Evolutionary conservation across 2,888 invertebrate species (phyloP), one percentile per base, ranked within the genome.

Genomic region (Drosophila infuscata): DNA sequence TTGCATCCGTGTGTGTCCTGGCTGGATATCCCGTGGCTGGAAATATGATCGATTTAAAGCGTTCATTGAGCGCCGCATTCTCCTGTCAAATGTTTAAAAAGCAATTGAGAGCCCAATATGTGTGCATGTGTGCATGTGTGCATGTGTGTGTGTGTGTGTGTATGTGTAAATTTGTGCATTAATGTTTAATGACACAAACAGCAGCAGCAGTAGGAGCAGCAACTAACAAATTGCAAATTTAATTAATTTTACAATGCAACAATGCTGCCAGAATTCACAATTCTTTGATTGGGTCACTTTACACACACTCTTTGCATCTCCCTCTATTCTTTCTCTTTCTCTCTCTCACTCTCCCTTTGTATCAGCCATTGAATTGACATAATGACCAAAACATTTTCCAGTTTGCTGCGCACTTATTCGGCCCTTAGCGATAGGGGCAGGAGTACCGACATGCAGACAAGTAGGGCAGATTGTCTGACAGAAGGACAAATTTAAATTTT

Each of bases 361-460:
- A 41, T 61, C 62, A 73, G 52, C 75, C 77, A 73, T 81, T 78
- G 70, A 86, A 83, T 81, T 86, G 85, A 86, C 89, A 88, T 86
- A 86, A 88, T 86, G 89, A 83, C 89, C 89, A 86, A 88, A 82
- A 86, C 82, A 88, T 86, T 86, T 88, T 86, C 87, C 87, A 88
- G 82, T 82, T 83, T 70, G 82, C 65, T 88, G 87, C 76, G 67
- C 69, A 71, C 70, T 78, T 71, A 75, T 80, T 68, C 61, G 41
- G 56, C 53, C 52, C 35, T 0, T 25, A 12, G 4, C 11, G 33
- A n/a, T 8, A 12, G 17, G 20, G 41, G 12, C 0, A 20, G 15
- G 38, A 11, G 0, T 1, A 8, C 15, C 17, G 17, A 38, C 30
- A 12, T 1, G 9, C n/a, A n/a, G 17, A 38, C 30, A 12, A 51